A percentile compares a stretch with the other conserved stretches of the same genome.
Conservation (phyloP, 2,888 invertebrate species). For the Microchrysa polita region DNA sequence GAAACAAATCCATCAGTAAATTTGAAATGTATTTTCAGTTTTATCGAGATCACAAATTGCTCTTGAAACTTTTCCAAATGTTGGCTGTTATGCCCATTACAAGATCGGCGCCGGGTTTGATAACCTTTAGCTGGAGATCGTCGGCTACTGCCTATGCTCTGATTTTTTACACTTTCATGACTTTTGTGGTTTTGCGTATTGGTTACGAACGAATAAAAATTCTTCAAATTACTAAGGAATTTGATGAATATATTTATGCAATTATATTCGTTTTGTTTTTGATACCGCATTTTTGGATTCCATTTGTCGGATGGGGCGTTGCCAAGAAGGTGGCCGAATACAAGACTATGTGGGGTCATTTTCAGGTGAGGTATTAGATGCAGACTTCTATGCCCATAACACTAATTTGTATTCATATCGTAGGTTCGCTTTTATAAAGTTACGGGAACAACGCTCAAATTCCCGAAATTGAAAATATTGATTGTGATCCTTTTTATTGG, state of each 20-base stretch:
- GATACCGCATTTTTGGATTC: conserved; percentile 76
- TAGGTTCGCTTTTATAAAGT: conserved; percentile 69
- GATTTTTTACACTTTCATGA: conserved; percentile 70
- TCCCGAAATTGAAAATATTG: conserved; percentile 70
- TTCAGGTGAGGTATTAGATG: conserved; percentile 67
- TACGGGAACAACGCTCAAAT: conserved; percentile 70
- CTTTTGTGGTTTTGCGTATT: conserved; percentile 69
- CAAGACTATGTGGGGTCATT: conserved; percentile 75
- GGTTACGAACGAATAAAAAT: conserved; percentile 72
- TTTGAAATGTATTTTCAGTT: conserved; percentile 59
- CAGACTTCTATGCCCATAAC: too few species aligned
- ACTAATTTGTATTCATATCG: background rate
- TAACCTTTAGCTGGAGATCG: conserved; percentile 74
- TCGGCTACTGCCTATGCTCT: conserved; percentile 73
- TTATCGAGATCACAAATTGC: conserved; percentile 73
- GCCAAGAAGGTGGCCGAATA: conserved; percentile 75
- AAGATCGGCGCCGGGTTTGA: conserved; percentile 67
- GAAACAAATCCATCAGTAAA: background rate
- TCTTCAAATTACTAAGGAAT: conserved; percentile 69
- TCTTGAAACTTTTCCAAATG: conserved; percentile 70
- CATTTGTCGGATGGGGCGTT: conserved; percentile 76
- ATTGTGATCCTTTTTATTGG: conserved; percentile 72
- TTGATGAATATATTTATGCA: conserved; percentile 77
- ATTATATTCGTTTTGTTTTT: conserved; percentile 74
- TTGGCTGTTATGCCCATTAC: conserved; percentile 75